A percentile compares a stretch with the other conserved stretches of the same genome.
Evolutionary conservation across 2,797 vertebrate species (phyloP).

Genomic region (Microcaecilia unicolor): DNA sequence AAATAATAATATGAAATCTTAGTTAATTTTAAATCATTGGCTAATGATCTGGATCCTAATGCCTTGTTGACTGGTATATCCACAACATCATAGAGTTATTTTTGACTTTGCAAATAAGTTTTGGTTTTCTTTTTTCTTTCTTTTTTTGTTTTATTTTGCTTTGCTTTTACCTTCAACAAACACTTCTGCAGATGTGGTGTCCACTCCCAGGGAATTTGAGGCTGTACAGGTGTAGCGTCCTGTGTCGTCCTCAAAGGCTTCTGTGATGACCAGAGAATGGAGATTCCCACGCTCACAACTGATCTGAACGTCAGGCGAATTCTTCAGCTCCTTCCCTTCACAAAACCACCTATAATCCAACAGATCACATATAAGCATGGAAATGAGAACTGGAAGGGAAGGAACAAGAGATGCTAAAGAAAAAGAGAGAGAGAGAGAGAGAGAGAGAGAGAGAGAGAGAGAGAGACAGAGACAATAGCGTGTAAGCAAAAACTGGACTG

Average conservation of each 20-base stretch:
- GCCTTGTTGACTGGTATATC: neutral
- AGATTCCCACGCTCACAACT: constrained; percentile 65
- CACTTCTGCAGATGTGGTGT: constrained; percentile 91
- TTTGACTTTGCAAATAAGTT: neutral
- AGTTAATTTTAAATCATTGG: too few relatives aligned
- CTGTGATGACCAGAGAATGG: constrained; percentile 80
- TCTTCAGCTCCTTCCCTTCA: constrained; percentile 84
- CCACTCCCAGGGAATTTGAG: constrained; percentile 81
- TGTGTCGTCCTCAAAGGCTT: constrained; percentile 97
- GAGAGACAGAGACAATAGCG: too few relatives aligned
- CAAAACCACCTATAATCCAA: constrained; percentile 98
- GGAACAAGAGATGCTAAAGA: neutral
- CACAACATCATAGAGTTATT: neutral
- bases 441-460: neutral
- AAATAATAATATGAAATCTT: too few relatives aligned
- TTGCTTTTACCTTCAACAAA: constrained; percentile 89
- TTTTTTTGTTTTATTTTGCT: neutral
- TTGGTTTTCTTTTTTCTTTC: constrained; percentile 1
- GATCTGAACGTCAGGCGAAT: constrained; percentile 88
- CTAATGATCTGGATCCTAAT: too few relatives aligned
- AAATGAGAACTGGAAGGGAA: constrained; percentile 7
- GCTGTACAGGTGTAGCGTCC: constrained; percentile 93
- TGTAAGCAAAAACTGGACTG: too few relatives aligned
- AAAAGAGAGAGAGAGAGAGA: neutral
- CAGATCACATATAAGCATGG: constrained; percentile 26